These are phyloP conservation scores for Drosophila pseudoobscura DNA, from an alignment of 1,140 invertebrate genomes.

Conservation along the genomic window DNA sequence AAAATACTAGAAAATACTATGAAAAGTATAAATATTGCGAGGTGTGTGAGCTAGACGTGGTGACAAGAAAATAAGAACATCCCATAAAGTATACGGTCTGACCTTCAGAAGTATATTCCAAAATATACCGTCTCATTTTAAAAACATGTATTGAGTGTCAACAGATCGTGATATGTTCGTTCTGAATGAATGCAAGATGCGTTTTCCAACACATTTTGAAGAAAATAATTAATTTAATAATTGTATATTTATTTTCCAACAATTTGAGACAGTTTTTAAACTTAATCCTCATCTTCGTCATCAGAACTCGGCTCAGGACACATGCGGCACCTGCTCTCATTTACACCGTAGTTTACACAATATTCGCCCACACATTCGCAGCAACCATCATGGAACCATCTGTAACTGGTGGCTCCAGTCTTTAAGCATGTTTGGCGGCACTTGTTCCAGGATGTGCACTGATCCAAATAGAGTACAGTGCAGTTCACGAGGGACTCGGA, in stretches of 20 bases:
- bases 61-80: no score
- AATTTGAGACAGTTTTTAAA: not conserved
- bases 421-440: slow-evolving; percentile 83
- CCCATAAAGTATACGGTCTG: no score
- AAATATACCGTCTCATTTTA: no score
- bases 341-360: slow-evolving; percentile 86
- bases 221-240: not conserved
- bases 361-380: slow-evolving; percentile 95
- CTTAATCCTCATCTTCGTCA: slow-evolving; percentile 30
- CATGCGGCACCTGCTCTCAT: slow-evolving; percentile 59
- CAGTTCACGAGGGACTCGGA: slow-evolving; percentile 88
- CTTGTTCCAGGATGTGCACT: slow-evolving; percentile 94
- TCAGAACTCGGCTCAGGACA: slow-evolving; percentile 57
- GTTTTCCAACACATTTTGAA: not conserved
- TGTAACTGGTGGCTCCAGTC: slow-evolving; percentile 68
- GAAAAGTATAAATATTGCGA: no score
- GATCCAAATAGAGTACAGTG: slow-evolving; percentile 94
- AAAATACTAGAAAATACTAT: no score
- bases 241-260: not conserved
- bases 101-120: no score
- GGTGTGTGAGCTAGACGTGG: no score
- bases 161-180: slow-evolving; percentile 13
- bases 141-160: slow-evolving; percentile 7
- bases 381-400: slow-evolving; percentile 97
- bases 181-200: no score